Conservation (phyloP, 2,888 invertebrate species). For the Troides helena region DNA sequence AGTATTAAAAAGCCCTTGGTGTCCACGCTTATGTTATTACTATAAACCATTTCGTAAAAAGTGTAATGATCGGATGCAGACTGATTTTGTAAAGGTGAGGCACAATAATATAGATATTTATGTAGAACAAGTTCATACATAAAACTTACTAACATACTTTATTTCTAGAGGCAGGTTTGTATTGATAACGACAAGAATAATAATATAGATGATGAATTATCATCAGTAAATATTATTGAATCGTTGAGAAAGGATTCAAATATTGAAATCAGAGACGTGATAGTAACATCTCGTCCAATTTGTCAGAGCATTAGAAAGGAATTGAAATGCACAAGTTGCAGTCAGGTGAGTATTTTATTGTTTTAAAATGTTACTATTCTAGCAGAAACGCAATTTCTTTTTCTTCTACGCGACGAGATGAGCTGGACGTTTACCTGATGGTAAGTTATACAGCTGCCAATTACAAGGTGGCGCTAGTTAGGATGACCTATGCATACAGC, state of each 20-base stretch:
- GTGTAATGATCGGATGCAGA: slow-evolving; percentile 21
- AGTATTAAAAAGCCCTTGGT: slow-evolving; percentile 81
- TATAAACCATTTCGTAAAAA: slow-evolving; percentile 60
- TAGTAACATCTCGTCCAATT: slow-evolving; percentile 16
- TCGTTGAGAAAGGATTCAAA: slow-evolving; percentile 24
- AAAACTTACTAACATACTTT: slow-evolving; percentile 2
- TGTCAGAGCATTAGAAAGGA: slow-evolving; percentile 34
- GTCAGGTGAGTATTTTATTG: slow-evolving; percentile 45
- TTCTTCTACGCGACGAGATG: too few relatives aligned
- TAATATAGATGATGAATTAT: slow-evolving; percentile 9
- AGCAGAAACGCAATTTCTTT: not conserved
- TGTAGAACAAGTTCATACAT: not conserved
- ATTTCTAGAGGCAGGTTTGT: slow-evolving; percentile 8
- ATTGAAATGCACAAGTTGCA: slow-evolving; percentile 52
- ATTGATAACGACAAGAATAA: slow-evolving; percentile 22
- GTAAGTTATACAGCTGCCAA: too few relatives aligned
- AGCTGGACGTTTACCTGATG: too few relatives aligned
- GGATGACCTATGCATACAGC: too few relatives aligned
- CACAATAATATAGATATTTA: not conserved
- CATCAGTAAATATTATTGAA: slow-evolving; percentile 10
- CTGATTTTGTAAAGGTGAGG: slow-evolving; percentile 5
- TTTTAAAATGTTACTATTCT: not conserved
- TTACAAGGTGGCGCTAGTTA: too few relatives aligned
- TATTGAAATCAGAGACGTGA: slow-evolving; percentile 26
- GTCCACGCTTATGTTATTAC: slow-evolving; percentile 61